Evolutionary conservation across 2,113 vertebrate genomes (phyloP), one percentile per base, ranked within the genome.

Genomic region (Protobothrops flavoviridis): DNA sequence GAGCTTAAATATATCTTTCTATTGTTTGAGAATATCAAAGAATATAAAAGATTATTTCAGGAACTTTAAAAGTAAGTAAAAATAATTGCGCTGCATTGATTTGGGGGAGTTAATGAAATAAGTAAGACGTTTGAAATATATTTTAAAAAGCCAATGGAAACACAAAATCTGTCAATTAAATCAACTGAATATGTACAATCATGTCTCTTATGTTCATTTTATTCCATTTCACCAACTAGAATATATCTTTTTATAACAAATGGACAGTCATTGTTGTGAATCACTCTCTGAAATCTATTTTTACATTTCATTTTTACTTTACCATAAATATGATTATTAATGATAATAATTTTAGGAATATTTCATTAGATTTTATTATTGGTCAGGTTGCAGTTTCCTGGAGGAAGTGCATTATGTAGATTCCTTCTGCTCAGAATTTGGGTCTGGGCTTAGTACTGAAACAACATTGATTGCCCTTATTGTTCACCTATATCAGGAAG

Each of bases 1-100:
- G 29, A 55, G 33, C 43, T 52, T 88, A 26, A 89, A 91, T 91
- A 91, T 89, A 89, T 23, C 90, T 89, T 89, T 81, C 1, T 48
- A 50, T 56, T 91, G 59, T 94, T 95, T 95, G 91, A 92, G 94
- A 96, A 96, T 93, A 94, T 23, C 61, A 90, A 89, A 91, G 33
- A 94, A 87, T 87, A 74, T 59, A 52, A 90, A 45, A 9, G 93
- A 59, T 74, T 95, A 90, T 90, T 93, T 81, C 11, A 48, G 52
- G 88, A 90, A 85, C 26, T 88, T 92, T 94, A 59, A 93, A 95
- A 95, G 88, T 93, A 64, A 50, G 8, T 29, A 88, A 21, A 81
- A 13, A 45, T 94, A 94, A 94, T 61, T 89, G 33, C 53, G 43
- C 10, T 89, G 93, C 43, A 9, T 4, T 95, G 64, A 90, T 85